phyloP scores from a whole-genome alignment of 2,113 vertebrate species.

The Parus major region DNA sequence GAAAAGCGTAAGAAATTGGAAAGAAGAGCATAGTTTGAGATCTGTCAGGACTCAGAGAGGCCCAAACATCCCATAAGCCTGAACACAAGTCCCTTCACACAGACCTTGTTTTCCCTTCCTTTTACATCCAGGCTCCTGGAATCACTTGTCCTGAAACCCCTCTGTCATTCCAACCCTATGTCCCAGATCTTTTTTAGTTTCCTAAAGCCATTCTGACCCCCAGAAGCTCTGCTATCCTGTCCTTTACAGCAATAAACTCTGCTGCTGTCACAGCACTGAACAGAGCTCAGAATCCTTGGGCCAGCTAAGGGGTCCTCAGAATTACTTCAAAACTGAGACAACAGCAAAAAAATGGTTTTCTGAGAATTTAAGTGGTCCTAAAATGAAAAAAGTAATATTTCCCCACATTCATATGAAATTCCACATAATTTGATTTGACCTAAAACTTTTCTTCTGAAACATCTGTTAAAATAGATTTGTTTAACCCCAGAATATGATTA shows the following conservation, averaged over 20 bases:
- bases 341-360: accelerated
- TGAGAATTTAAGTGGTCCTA: background rate
- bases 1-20: background rate
- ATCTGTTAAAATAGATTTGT: constrained; percentile 12
- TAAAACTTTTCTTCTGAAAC: background rate
- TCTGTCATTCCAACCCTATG: accelerated
- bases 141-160: background rate
- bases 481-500: background rate
- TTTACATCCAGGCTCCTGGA: background rate
- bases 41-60: background rate
- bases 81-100: background rate
- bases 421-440: background rate
- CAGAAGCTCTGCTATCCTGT: accelerated
- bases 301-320: background rate
- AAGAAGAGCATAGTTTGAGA: background rate
- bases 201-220: background rate
- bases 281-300: background rate
- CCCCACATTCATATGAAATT: background rate
- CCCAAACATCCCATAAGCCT: accelerated
- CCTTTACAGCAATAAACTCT: background rate
- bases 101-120: background rate
- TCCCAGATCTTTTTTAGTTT: background rate
- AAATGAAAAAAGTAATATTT: background rate
- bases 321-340: background rate
- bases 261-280: background rate